These are phyloP conservation scores for Cricetomys ansorgei DNA, from an alignment of 2,113 vertebrate species.

Conservation along the genomic window DNA sequence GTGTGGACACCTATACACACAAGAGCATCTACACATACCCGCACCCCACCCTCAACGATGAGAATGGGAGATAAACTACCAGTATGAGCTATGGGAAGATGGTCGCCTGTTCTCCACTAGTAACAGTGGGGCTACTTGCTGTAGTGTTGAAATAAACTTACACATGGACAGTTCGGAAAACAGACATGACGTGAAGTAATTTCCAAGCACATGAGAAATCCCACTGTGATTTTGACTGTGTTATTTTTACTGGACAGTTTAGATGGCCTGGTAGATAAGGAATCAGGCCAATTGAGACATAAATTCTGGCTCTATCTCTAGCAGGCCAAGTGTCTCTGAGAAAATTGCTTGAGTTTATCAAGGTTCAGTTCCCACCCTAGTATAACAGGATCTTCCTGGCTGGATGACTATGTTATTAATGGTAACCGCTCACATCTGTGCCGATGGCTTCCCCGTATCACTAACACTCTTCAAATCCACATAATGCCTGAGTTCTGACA, in stretches of 20 bases:
- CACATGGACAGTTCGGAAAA: background rate
- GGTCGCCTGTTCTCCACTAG: background rate
- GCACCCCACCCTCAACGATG: background rate
- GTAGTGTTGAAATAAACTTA: background rate
- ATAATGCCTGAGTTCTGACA: background rate
- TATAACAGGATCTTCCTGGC: background rate
- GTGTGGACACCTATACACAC: background rate
- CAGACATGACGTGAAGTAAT: background rate
- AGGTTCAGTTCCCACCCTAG: background rate
- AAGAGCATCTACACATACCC: background rate
- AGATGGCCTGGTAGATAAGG: background rate
- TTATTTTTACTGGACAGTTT: background rate
- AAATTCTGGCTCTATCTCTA: background rate
- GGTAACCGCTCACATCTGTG: background rate
- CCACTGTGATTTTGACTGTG: background rate
- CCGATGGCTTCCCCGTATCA: too few species aligned
- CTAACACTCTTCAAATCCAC: background rate
- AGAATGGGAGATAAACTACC: background rate
- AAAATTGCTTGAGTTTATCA: background rate
- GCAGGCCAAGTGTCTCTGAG: background rate
- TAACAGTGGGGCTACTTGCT: background rate
- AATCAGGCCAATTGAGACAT: background rate
- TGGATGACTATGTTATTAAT: background rate
- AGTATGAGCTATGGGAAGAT: rapidly evolving
- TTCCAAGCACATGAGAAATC: background rate